Evolutionary conservation across 30 jellyfish, hydroid and myxozoan genomes (phyloP), one percentile per base, ranked within the genome.

Genomic region (Sanderia malayensis): DNA sequence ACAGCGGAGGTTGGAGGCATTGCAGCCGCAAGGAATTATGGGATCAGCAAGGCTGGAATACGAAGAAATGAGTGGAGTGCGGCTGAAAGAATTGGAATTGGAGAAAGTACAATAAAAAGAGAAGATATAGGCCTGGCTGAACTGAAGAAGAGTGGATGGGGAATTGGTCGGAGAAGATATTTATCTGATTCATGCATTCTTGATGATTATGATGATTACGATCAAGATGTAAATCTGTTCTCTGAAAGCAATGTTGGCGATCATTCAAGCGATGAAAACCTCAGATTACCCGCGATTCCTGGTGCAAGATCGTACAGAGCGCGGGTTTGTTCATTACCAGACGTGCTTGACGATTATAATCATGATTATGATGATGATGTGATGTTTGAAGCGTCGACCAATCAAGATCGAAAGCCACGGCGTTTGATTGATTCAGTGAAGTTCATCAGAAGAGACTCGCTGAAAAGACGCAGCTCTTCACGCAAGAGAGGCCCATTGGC

Each of bases 251-350:
- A 20, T 52, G 58, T 27, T 49, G 71, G 41, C 10, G 22, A 34
- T 7, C 44, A 60, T 59, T 61, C 70, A 7, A 55, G 76, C 11
- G 81, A 76, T 0, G 81, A 64, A 49, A 55, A 76, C 30, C 70
- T 76, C 45, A 37, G 81, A 27, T 44, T 79, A 26, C 90, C 90
- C 26, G 90, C 82, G 53, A 66, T 76, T 62, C 90, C 90, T 3
- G 8, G 17, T 2, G 71, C 29, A 0, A 47, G 27, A 0, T 47
- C 19, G 8, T 33, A 52, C n/a, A 59, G 76, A n/a, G 69, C 53
- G 22, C 67, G 90, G 53, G 66, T 82, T 2, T 55, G 22, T 49
- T 79, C 90, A 9, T 59, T 79, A 27, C 90, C 90, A 22, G 82
- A 53, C 32, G 71, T 19, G 18, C 41, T 79, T 18, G 90, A 79